These are phyloP conservation scores for Moxostoma hubbsi DNA, from an alignment of 2,797 vertebrate genomes.

Conservation along the genomic window DNA sequence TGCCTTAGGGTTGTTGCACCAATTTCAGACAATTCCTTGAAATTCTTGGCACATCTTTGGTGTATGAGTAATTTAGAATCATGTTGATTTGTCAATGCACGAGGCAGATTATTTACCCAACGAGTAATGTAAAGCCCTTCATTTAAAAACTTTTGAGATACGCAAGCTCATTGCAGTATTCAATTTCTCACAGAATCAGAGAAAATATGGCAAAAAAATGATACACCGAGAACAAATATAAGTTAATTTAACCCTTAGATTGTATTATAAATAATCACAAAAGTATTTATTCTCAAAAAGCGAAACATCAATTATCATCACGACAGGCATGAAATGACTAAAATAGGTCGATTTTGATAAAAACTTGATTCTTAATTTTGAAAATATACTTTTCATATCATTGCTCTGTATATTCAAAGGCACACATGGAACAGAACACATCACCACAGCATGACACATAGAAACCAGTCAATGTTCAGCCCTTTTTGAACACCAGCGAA, in stretches of 20 bases:
- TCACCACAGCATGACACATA: not conserved
- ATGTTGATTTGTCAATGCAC: slow-evolving; percentile 23
- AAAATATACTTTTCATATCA: slow-evolving; percentile 36
- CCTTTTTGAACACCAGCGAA: slow-evolving; percentile 3
- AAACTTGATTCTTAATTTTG: slow-evolving; percentile 38
- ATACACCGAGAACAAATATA: not conserved
- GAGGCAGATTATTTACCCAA: slow-evolving; percentile 27
- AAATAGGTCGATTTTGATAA: slow-evolving; percentile 38
- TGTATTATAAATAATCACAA: slow-evolving; percentile 48
- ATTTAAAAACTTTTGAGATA: slow-evolving; percentile 13
- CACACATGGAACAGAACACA: slow-evolving; percentile 45
- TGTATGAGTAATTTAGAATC: slow-evolving; percentile 54
- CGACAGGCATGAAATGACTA: slow-evolving; percentile 29
- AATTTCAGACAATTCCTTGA: slow-evolving; percentile 21
- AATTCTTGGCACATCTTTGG: slow-evolving; percentile 62
- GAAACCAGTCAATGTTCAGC: slow-evolving; percentile 4
- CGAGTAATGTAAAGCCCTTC: slow-evolving; percentile 44
- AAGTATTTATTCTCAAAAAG: slow-evolving; percentile 39
- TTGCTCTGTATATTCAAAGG: slow-evolving; percentile 54
- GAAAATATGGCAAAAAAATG: slow-evolving; percentile 11
- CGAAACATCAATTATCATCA: slow-evolving; percentile 8
- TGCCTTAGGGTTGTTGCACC: not conserved
- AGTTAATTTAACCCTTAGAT: not conserved
- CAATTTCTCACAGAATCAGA: not conserved
- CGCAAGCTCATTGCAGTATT: not conserved